Evolutionary conservation across 1,140 invertebrate genomes (phyloP).

Genomic region (Hylaeus anthracinus): DNA sequence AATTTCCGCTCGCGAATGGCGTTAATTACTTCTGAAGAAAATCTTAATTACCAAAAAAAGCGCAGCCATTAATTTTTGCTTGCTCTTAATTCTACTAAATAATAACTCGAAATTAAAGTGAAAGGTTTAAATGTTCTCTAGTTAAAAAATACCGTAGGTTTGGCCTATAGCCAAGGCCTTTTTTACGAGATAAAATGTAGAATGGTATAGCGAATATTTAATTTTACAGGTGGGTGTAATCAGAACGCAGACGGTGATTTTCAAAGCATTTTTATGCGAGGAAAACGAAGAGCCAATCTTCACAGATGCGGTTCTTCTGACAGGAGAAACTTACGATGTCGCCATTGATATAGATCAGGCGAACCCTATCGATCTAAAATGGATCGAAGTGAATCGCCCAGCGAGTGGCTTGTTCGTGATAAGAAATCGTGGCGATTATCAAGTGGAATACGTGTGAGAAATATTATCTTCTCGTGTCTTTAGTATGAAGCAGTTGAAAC

Average conservation of each 20-base stretch:
- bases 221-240: slow-evolving; percentile 48
- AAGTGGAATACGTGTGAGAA: slow-evolving; percentile 69
- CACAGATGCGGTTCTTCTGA: slow-evolving; percentile 57
- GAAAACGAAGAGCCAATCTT: slow-evolving; percentile 58
- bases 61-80: too few species aligned
- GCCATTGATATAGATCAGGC: slow-evolving; percentile 62
- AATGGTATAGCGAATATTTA: too few species aligned
- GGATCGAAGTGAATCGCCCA: slow-evolving; percentile 53
- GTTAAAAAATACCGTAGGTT: too few species aligned
- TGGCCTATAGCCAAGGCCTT: too few species aligned
- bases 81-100: too few species aligned
- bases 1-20: too few species aligned
- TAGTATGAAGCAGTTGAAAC: not conserved
- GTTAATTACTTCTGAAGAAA: too few species aligned
- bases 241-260: slow-evolving; percentile 37
- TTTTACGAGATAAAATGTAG: too few species aligned
- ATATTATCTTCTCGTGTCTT: not conserved
- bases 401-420: slow-evolving; percentile 54
- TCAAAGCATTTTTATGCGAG: slow-evolving; percentile 64
- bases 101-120: too few species aligned
- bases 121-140: too few species aligned
- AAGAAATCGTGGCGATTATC: slow-evolving; percentile 68
- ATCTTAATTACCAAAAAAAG: too few species aligned
- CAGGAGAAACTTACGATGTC: slow-evolving; percentile 72
- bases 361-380: slow-evolving; percentile 69